These are phyloP conservation scores for Stylophora pistillata DNA, from an alignment of 64 coral and sea anemone genomes.

Conservation along the genomic window DNA sequence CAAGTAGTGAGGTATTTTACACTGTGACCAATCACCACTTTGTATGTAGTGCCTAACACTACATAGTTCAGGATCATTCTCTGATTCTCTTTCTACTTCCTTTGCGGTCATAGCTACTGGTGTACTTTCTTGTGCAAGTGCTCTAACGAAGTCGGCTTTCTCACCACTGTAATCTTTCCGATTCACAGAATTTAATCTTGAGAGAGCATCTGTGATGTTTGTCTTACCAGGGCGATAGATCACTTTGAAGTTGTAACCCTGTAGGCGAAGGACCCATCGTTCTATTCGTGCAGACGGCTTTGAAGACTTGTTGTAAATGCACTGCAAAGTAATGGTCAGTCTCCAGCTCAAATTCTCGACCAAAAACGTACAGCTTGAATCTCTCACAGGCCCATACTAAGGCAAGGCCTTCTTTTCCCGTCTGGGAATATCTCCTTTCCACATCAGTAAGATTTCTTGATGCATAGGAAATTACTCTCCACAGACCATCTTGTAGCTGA, in stretches of 20 bases:
- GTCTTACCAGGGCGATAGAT: neutral
- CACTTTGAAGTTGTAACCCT: neutral
- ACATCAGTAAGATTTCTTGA: constrained; percentile 30
- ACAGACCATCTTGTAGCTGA: constrained; percentile 19
- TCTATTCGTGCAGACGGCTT: too few species aligned
- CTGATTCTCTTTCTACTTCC: neutral
- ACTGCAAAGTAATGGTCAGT: too few species aligned
- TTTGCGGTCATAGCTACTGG: too few species aligned
- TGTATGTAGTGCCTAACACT: neutral
- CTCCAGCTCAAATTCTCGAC: too few species aligned
- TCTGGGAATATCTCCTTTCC: too few species aligned
- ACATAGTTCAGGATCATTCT: neutral
- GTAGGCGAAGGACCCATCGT: too few species aligned
- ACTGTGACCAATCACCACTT: too few species aligned
- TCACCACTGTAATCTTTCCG: neutral
- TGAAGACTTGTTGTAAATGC: too few species aligned
- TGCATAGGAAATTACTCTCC: constrained; percentile 47
- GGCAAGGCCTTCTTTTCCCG: too few species aligned
- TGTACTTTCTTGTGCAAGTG: neutral
- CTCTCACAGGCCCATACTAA: too few species aligned
- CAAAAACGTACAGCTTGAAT: too few species aligned
- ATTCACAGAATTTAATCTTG: neutral
- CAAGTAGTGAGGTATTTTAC: too few species aligned
- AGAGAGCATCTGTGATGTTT: neutral
- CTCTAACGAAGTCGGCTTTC: neutral